Percentiles rank a stretch among this genome's conserved stretches.
Conservation (phyloP, 2,888 invertebrate genomes). For the Drosophila diplacantha region DNA sequence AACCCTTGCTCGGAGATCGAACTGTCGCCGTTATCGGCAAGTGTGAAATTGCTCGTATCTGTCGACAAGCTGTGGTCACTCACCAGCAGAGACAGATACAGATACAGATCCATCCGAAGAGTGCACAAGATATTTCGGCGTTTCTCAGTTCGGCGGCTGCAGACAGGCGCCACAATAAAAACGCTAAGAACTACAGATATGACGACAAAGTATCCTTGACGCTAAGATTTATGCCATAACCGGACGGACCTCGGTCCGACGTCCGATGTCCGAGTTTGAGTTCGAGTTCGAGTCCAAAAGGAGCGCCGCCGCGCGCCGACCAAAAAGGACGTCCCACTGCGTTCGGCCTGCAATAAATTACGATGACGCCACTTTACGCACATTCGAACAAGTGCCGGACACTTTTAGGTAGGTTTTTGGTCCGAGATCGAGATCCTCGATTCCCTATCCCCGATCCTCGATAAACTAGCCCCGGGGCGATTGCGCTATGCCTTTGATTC, state of each 20-base stretch:
- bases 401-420: slow-evolving; percentile 62
- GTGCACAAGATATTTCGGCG: slow-evolving; percentile 30
- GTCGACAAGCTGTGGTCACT: slow-evolving; percentile 73
- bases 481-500: slow-evolving; percentile 63
- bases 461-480: slow-evolving; percentile 58
- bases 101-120: slow-evolving; percentile 33
- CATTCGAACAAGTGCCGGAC: slow-evolving; percentile 72
- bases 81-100: slow-evolving; percentile 52
- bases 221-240: slow-evolving; percentile 68
- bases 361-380: slow-evolving; percentile 74
- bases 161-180: slow-evolving; percentile 73
- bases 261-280: not conserved
- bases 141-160: slow-evolving; percentile 40
- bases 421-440: not conserved
- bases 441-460: slow-evolving; percentile 37
- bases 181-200: slow-evolving; percentile 65
- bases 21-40: slow-evolving; percentile 52
- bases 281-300: slow-evolving; percentile 19
- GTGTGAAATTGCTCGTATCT: slow-evolving; percentile 75
- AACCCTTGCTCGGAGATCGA: slow-evolving; percentile 17
- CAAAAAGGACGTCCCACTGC: slow-evolving; percentile 66
- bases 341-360: slow-evolving; percentile 70
- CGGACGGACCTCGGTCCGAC: slow-evolving; percentile 1
- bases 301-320: slow-evolving; percentile 56
- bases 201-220: slow-evolving; percentile 73